A percentile compares a stretch with the other conserved stretches of the same genome.
Conservation (phyloP, 2,797 vertebrate species). For the Cichlasoma orientale region DNA sequence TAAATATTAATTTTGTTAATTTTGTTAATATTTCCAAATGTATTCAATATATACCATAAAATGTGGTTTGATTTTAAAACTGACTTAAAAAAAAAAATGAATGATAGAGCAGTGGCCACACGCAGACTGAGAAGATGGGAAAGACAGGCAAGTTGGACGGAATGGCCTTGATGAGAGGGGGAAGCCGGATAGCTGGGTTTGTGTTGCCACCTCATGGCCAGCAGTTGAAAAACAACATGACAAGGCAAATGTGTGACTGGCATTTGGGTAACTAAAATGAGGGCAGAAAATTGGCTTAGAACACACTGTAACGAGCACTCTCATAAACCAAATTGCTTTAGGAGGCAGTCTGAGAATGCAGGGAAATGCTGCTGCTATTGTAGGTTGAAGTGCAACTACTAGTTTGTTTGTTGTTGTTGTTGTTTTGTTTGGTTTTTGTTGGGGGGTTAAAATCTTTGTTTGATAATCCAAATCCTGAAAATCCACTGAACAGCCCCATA, state of each 20-base stretch:
- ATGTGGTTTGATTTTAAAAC: constrained; percentile 4
- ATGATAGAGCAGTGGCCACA: background rate
- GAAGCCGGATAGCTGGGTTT: constrained; percentile 50
- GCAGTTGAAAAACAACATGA: constrained; percentile 41
- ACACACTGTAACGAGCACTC: constrained; percentile 13
- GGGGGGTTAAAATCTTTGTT: background rate
- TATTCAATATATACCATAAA: too few species aligned
- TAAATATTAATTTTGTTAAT: too few species aligned
- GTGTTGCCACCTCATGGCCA: constrained; percentile 67
- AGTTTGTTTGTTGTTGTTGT: too few species aligned
- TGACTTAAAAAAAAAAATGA: background rate
- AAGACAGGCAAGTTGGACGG: background rate
- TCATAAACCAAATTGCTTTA: constrained; percentile 28
- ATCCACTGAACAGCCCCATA: background rate
- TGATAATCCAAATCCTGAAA: background rate
- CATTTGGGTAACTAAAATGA: constrained; percentile 46
- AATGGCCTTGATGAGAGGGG: background rate
- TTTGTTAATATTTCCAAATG: too few species aligned
- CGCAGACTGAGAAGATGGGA: background rate
- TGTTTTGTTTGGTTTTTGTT: background rate
- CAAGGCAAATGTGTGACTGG: constrained; percentile 9
- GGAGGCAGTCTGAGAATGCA: background rate
- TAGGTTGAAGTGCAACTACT: background rate
- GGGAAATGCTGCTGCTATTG: constrained; percentile 6
- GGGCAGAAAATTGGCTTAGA: constrained; percentile 44